Evolutionary conservation across 2,113 vertebrate species (phyloP).

Genomic region (Agapornis roseicollis): DNA sequence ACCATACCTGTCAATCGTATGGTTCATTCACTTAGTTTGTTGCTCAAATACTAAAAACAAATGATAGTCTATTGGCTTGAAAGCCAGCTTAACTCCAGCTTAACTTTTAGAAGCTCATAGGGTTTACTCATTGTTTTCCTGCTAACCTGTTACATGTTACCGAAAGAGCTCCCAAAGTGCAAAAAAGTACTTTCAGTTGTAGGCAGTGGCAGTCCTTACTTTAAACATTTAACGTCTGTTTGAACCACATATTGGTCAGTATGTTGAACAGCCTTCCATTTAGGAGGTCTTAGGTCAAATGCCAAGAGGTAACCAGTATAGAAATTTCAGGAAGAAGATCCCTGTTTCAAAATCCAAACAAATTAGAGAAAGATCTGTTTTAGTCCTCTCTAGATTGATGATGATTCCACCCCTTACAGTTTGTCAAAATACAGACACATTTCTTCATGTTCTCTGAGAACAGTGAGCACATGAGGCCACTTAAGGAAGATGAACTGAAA

Average conservation of each 20-base stretch:
- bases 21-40: not conserved
- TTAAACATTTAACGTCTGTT: not conserved
- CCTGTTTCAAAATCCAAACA: not conserved
- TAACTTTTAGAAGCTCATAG: not conserved
- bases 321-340: not conserved
- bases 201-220: not conserved
- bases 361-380: not conserved
- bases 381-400: not conserved
- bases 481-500: not conserved
- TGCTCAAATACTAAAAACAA: not conserved
- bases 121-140: not conserved
- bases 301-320: not conserved
- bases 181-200: not conserved
- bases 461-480: not conserved
- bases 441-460: not conserved
- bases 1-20: not conserved
- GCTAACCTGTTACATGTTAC: not conserved
- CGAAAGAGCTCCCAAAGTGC: not conserved
- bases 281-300: not conserved
- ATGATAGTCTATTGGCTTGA: fast-evolving
- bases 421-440: not conserved
- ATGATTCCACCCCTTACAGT: not conserved
- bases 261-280: not conserved
- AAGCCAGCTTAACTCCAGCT: not conserved
- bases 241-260: not conserved